Evolutionary conservation across 2,113 vertebrate species (phyloP), one percentile per base, ranked within the genome.

Genomic region (Limnothrissa miodon): DNA sequence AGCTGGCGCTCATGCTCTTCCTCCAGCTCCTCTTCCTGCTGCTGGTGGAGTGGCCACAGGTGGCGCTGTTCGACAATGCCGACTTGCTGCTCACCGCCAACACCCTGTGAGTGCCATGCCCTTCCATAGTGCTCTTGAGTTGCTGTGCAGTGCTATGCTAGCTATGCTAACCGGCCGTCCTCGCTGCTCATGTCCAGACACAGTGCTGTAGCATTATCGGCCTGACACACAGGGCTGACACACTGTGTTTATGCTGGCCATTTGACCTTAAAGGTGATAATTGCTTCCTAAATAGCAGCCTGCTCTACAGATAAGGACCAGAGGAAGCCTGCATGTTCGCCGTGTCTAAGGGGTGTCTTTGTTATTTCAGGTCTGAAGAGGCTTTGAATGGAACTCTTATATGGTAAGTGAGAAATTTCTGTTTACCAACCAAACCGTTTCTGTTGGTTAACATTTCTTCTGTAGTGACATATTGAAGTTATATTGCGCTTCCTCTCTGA

Each of bases 1-100:
- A 99, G 91, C 92, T 99, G 93, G 94, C 94, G 78, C 95, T 99
- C 87, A 95, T 96, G 96, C 91, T 97, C 91, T 89, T 94, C 90
- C 95, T 99, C 83, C 96, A 96, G 93, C 90, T 96, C 89, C 88
- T 92, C 81, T 99, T 97, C 90, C 91, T 99, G 89, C 90, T 96
- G 91, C 92, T 99, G 88, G 93, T 97, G 48, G 96, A 98, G 93
- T 97, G 97, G 79, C 97, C 98, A 59, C 95, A 97, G 79, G 96
- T 95, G 29, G 80, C 91, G 84, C 93, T 99, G 84, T 98, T 99
- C 9, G 95, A 98, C 94, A 99, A 99, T 81, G 96, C 96, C 0
- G 97, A 99, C 92, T 92, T 97, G 83, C 93, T 99, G 89, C 94
- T 97, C 90, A 90, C 90, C 4, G 96, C 95, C 87, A 96, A 96